Conservation (phyloP, 2,113 vertebrate genomes). For the Egretta garzetta region DNA sequence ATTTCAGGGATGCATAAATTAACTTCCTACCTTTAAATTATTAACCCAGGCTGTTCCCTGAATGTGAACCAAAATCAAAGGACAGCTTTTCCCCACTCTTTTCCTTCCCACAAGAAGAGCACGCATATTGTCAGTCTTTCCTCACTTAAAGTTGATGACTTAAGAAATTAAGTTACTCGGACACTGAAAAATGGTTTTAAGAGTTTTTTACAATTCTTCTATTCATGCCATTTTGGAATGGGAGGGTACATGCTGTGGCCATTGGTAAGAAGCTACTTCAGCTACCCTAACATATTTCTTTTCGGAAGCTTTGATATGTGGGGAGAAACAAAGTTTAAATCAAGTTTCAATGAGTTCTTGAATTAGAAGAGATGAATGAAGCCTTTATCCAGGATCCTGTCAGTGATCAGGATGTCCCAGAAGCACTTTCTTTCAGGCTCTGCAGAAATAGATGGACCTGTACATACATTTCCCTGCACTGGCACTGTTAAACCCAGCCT, state of each 20-base stretch:
- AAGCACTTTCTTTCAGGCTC: neutral
- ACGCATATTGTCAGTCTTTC: neutral
- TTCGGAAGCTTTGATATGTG: neutral
- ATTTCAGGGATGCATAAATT: constrained; percentile 67
- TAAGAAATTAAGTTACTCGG: neutral
- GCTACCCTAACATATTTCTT: neutral
- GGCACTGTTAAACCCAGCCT: neutral
- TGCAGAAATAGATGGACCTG: neutral
- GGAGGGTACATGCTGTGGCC: neutral
- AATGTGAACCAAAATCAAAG: constrained; percentile 49
- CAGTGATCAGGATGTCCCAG: neutral
- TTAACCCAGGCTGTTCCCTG: constrained; percentile 55
- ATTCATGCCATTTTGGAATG: neutral
- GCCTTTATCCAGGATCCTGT: neutral
- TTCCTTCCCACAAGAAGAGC: neutral
- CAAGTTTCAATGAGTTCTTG: neutral
- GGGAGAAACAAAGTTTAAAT: neutral
- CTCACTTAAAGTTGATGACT: neutral
- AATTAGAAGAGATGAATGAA: neutral
- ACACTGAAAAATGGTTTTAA: neutral
- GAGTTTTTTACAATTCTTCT: neutral
- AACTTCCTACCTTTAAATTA: constrained; percentile 67
- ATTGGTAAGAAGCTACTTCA: neutral
- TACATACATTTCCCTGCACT: neutral
- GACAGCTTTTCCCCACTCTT: neutral